These are phyloP conservation scores for Bruchidius siliquastri DNA, from an alignment of 2,888 invertebrate genomes.

Conservation along the genomic window DNA sequence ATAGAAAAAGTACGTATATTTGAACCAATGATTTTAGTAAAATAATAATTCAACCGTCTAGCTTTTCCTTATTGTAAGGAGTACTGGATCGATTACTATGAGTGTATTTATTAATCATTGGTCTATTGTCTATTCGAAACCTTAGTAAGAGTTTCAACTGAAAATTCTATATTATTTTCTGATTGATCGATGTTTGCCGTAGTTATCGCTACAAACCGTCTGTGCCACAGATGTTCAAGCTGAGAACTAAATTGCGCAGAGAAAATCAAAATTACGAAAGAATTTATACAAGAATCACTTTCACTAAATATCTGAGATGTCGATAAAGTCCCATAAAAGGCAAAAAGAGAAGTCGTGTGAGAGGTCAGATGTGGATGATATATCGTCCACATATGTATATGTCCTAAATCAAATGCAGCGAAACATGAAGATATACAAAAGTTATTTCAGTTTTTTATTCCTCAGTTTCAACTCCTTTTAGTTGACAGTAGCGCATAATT, in stretches of 20 bases:
- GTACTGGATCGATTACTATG: too few relatives aligned
- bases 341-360: neutral
- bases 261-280: neutral
- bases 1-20: too few relatives aligned
- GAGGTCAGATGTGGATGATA: neutral
- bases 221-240: neutral
- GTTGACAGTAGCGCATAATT: too few relatives aligned
- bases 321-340: neutral
- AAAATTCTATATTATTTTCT: neutral
- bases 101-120: too few relatives aligned
- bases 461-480: too few relatives aligned
- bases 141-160: too few relatives aligned
- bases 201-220: neutral
- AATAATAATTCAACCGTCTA: too few relatives aligned
- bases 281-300: neutral
- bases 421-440: too few relatives aligned
- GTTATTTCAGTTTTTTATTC: too few relatives aligned
- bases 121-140: too few relatives aligned
- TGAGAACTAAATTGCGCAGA: neutral
- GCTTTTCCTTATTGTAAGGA: too few relatives aligned
- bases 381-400: neutral
- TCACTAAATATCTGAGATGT: neutral
- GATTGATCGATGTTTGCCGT: neutral
- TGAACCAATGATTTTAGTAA: too few relatives aligned
- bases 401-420: neutral